These are phyloP conservation scores for Neopipo cinnamomea DNA, from an alignment of 2,113 vertebrate genomes.

Conservation along the genomic window DNA sequence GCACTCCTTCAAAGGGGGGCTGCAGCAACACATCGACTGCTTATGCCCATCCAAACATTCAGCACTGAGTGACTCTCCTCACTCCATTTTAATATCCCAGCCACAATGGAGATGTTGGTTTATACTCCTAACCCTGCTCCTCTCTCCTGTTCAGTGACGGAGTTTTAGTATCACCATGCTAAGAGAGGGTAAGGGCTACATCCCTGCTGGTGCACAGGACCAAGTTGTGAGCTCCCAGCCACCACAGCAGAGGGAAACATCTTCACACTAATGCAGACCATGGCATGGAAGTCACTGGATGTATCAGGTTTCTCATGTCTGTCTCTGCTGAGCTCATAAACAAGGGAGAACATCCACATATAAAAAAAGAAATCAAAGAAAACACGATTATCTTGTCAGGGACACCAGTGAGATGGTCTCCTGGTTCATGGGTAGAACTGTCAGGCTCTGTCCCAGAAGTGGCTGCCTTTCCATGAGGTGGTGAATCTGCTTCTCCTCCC, in stretches of 20 bases:
- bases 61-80: not conserved
- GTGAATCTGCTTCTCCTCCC: not conserved
- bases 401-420: not conserved
- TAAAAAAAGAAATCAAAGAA: slow-evolving; percentile 1
- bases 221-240: not conserved
- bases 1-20: not conserved
- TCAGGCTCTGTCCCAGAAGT: not conserved
- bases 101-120: not conserved
- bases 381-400: slow-evolving; percentile 25
- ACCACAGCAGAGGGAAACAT: not conserved
- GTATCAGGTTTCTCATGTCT: not conserved
- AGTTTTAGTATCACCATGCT: not conserved
- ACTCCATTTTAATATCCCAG: not conserved
- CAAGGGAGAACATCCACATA: not conserved
- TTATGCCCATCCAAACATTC: not conserved
- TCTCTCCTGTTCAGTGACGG: not conserved
- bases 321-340: not conserved
- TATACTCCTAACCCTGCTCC: not conserved
- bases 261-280: not conserved
- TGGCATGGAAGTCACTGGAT: not conserved
- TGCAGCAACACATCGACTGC: not conserved
- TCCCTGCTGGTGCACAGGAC: not conserved
- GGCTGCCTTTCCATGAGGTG: not conserved
- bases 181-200: not conserved
- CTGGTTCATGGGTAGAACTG: not conserved